Evolutionary conservation across 2,888 invertebrate species (phyloP).

Genomic region (Heliconius sara): DNA sequence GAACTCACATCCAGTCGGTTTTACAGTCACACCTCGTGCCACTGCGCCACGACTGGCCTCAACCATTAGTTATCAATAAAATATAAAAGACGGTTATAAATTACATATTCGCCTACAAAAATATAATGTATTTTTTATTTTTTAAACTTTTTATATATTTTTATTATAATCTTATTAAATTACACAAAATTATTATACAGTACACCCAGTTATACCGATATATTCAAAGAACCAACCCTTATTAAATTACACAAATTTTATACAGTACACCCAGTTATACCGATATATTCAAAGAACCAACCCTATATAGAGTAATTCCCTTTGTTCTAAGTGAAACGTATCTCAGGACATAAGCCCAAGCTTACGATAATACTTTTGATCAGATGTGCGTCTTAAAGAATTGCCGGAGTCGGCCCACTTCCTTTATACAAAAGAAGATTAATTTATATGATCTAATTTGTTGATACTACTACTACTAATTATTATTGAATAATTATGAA

Average conservation of each 20-base stretch:
- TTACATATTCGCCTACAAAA: neutral
- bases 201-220: no score
- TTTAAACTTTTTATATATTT: neutral
- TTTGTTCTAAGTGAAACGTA: conserved; percentile 46
- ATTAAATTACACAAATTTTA: neutral
- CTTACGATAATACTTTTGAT: conserved; percentile 36
- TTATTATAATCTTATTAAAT: neutral
- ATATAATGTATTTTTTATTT: neutral
- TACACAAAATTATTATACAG: neutral
- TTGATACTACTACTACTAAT: neutral
- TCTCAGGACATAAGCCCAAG: conserved; percentile 42
- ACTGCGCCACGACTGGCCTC: no score
- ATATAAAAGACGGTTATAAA: neutral
- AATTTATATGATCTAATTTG: neutral
- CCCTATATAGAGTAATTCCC: conserved; percentile 17
- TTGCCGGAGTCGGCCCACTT: conserved; percentile 1
- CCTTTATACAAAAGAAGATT: neutral
- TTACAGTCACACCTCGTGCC: no score
- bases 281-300: no score
- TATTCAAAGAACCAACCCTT: neutral
- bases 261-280: no score
- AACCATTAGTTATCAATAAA: neutral
- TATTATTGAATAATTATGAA: neutral
- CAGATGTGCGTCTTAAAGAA: conserved; percentile 20
- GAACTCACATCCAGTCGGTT: no score